Base-by-base conservation (phyloP, 1,140 invertebrate species). In the Heliconius nattereri region DNA sequence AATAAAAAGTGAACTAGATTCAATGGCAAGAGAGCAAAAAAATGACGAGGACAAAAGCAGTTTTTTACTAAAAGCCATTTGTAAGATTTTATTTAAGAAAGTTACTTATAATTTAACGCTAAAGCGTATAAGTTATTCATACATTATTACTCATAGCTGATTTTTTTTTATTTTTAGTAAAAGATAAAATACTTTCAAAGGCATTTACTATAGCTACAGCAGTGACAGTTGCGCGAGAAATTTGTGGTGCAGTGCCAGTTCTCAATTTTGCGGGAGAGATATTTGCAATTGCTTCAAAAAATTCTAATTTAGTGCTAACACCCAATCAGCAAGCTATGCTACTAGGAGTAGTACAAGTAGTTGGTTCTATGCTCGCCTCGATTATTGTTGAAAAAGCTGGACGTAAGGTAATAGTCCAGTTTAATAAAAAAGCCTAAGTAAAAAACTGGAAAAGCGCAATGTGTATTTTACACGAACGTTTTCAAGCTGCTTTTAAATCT, bases 291-390 rank as follows among this genome's bases (percentile, higher is more conserved):
- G 86, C 91, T 3, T 87, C 91, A 1, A 78, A 87, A 60, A 86
- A 37, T 49, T 75, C 71, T 8, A 75, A 60, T 66, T n/a, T 87
- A 3, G 37, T 83, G 0, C 80, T 91, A 11, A 87, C 83, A 45
- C 86, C 92, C 0, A 93, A 93, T 78, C 89, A 93, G 75, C 90
- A 93, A 54, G 92, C 91, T 2, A 93, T 93, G 87, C 78, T 91
- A 80, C 76, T 93, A 23, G 92, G 92, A 9, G 85, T 81, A 2
- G 90, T 92, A 0, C 92, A 93, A 80, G 87, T 93, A 1, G 54
- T 82, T 32, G 92, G 92, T 5, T 85, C 90, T 3, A 57, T 84
- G 13, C 29, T 93, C 9, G 89, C 89, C 9, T 90, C 87, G 1
- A 87, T 84, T 60, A 75, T 90, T 1, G 86, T 92, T 1, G 90